These are phyloP conservation scores for Endotricha flammealis DNA, from an alignment of 2,888 invertebrate genomes.

Conservation along the genomic window DNA sequence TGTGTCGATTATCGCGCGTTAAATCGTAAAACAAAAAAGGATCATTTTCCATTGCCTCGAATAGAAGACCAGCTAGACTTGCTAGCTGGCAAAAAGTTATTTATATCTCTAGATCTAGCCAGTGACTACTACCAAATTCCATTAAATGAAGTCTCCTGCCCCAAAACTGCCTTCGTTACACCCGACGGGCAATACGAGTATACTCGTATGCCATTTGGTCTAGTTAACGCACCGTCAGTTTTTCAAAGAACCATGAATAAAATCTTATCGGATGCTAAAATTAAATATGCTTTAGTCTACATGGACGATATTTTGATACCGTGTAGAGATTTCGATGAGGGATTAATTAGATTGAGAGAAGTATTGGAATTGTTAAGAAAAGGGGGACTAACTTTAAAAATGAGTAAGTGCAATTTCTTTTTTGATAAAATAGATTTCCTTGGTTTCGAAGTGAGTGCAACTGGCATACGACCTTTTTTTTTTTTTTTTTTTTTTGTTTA, in stretches of 20 bases:
- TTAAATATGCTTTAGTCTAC: constrained; percentile 16
- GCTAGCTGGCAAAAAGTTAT: constrained; percentile 23
- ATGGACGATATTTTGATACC: constrained; percentile 21
- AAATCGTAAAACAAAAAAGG: constrained; percentile 15
- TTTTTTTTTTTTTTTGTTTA: too few relatives aligned
- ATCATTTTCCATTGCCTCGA: constrained; percentile 24
- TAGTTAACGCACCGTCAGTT: constrained; percentile 39
- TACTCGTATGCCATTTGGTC: constrained; percentile 41
- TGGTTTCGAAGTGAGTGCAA: too few relatives aligned
- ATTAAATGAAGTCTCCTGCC: constrained; percentile 29
- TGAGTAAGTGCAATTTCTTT: too few relatives aligned
- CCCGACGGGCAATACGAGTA: constrained; percentile 42
- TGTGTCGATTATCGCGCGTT: constrained; percentile 20
- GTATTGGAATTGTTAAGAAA: too few relatives aligned
- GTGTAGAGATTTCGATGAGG: not conserved
- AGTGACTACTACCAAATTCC: constrained; percentile 23
- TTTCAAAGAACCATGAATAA: constrained; percentile 35
- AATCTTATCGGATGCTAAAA: constrained; percentile 9
- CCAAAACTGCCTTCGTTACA: constrained; percentile 42
- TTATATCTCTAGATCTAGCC: constrained; percentile 23
- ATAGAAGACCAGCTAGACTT: constrained; percentile 34
- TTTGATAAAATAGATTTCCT: too few relatives aligned
- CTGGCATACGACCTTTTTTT: too few relatives aligned
- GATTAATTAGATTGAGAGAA: too few relatives aligned
- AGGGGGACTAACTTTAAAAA: not conserved